Evolutionary conservation across 2,113 vertebrate genomes (phyloP), one percentile per base, ranked within the genome.

Genomic region (Istiophorus platypterus): DNA sequence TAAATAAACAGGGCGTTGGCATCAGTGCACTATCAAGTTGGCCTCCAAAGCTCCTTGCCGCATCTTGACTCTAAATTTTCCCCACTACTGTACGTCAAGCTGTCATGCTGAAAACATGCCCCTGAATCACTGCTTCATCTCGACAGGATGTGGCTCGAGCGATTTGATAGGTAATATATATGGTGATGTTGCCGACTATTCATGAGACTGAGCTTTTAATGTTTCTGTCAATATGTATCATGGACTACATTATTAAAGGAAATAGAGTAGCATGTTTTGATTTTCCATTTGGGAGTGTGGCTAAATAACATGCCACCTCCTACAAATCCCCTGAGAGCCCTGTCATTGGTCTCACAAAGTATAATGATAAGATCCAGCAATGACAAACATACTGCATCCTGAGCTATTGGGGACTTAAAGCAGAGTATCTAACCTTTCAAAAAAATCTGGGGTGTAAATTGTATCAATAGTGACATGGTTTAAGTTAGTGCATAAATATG

Each of bases 31-130:
- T 63, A 54, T 72, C 49, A 65, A 82, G 78, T 90, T 84, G 78
- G 34, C 68, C 71, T 79, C 51, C 76, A 85, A 77, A 76, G 73
- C 77, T 70, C 56, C 64, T 83, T 76, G 70, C 86, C 75, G 64
- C 18, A 51, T 82, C 72, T 87, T 56, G 51, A 76, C 64, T 87
- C 65, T 66, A 70, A 72, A 17, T 76, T 45, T 45, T 58, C 34
- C 37, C 12, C 27, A 51, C 76, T 51, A 41, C 17, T 57, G 37
- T 20, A 18, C 68, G 47, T 78, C 77, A 75, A 41, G 54, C 41
- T 61, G 77, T 49, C 27, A 47, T 37, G 39, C 34, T 72, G 69
- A 72, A 72, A 69, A 69, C 70, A 51, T 29, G 63, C 37, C 61
- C 49, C 63, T 27, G 49, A 78, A 85, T 87, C 75, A 63, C 52